Conservation (phyloP, 2,888 invertebrate species). For the Andrena camellia region DNA sequence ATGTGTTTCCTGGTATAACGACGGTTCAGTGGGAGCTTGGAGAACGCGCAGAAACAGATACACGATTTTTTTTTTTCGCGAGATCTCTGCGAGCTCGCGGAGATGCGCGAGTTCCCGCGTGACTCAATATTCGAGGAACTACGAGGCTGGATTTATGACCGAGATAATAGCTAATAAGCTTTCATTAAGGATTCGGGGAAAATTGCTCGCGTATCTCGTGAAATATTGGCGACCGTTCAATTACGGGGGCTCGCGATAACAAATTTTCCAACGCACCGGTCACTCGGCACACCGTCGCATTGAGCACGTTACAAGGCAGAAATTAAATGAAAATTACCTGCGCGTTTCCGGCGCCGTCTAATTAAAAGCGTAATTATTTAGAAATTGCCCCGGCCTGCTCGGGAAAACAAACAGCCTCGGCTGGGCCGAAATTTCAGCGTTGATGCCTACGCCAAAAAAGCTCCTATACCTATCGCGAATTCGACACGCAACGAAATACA, state of each 20-base stretch:
- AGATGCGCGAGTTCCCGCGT: conserved; percentile 14
- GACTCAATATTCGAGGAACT: conserved; percentile 57
- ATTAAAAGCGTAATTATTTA: conserved; percentile 64
- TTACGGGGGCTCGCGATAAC: conserved; percentile 44
- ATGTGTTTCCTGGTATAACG: conserved; percentile 5
- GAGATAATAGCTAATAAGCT: conserved; percentile 57
- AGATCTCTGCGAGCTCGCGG: not conserved
- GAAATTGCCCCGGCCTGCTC: conserved; percentile 23
- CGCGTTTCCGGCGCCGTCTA: conserved; percentile 50
- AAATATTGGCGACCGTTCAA: conserved; percentile 60
- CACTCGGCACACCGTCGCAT: conserved; percentile 23
- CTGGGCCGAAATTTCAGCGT: conserved; percentile 26
- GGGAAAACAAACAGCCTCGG: conserved; percentile 13
- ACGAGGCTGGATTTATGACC: conserved; percentile 37
- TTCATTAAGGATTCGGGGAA: conserved; percentile 78
- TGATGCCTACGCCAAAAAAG: conserved; percentile 2
- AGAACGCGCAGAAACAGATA: conserved; percentile 16
- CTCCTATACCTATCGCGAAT: not conserved
- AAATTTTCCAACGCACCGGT: conserved; percentile 36
- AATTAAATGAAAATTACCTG: conserved; percentile 59
- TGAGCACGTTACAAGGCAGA: conserved; percentile 39
- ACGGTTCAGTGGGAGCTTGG: conserved; percentile 15
- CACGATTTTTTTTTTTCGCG: conserved; percentile 9
- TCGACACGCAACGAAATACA: not conserved
- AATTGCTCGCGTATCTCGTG: conserved; percentile 76